phyloP scores from a whole-genome alignment of 1,140 invertebrate genomes.

The Drosophila cardini region DNA sequence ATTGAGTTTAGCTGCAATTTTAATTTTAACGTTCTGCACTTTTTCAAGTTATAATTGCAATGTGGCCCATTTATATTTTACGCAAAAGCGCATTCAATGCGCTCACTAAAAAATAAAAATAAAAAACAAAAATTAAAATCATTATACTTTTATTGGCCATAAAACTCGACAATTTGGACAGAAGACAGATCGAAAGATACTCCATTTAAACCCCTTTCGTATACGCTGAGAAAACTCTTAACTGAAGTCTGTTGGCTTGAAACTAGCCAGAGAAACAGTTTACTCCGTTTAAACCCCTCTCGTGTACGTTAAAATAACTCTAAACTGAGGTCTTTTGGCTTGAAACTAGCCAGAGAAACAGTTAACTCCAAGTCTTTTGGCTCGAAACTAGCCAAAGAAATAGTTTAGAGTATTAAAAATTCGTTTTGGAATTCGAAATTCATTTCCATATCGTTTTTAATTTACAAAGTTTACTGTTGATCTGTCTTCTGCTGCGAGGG shows the following conservation, averaged over 20 bases:
- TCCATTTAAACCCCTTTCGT: background rate
- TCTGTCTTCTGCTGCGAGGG: too few relatives aligned
- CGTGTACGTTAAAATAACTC: too few relatives aligned
- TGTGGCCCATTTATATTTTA: conserved; percentile 77
- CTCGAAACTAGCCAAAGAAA: too few relatives aligned
- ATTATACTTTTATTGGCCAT: conserved; percentile 14
- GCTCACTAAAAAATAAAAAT: conserved; percentile 10
- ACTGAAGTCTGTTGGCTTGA: background rate
- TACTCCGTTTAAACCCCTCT: background rate
- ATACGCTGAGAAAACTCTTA: too few relatives aligned
- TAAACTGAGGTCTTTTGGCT: background rate
- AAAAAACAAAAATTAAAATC: background rate
- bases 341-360: background rate
- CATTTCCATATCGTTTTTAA: too few relatives aligned
- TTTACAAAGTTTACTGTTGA: too few relatives aligned
- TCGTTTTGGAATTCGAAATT: too few relatives aligned
- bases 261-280: background rate
- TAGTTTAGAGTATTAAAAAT: conserved; percentile 33
- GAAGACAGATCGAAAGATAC: background rate
- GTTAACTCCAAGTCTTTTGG: too few relatives aligned
- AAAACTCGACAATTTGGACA: conserved; percentile 2
- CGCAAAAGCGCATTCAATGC: conserved; percentile 53
- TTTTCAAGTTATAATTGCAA: conserved; percentile 74
- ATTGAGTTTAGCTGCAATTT: conserved; percentile 78
- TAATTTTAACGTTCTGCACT: conserved; percentile 74